A percentile compares a stretch with the other conserved stretches of the same genome.
Conservation (phyloP, 2,888 invertebrate species). For the Chymomyza procnemis region DNA sequence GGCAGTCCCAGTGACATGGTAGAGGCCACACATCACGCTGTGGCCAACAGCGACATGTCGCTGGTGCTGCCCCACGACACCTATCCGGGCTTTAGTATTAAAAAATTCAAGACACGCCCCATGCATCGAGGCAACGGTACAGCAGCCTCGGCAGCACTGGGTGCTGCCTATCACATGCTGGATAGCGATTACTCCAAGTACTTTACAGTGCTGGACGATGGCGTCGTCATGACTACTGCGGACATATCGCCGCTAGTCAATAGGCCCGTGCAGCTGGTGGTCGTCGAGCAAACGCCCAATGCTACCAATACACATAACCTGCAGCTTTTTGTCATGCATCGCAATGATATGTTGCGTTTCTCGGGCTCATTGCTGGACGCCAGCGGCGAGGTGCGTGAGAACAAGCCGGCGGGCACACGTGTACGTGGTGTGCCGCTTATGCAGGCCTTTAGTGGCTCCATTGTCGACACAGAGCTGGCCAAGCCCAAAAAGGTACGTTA, state of each 20-base stretch:
- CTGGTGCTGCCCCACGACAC: conserved; percentile 91
- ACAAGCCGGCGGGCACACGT: conserved; percentile 85
- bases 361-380: conserved; percentile 82
- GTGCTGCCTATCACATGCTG: conserved; percentile 81
- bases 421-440: conserved; percentile 86
- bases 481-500: conserved; percentile 83
- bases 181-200: conserved; percentile 90
- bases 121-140: conserved; percentile 40
- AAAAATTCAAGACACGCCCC: conserved; percentile 83
- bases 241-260: conserved; percentile 90
- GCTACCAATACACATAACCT: conserved; percentile 88
- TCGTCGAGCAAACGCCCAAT: conserved; percentile 89
- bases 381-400: conserved; percentile 87
- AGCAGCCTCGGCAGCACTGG: conserved; percentile 14
- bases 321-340: conserved; percentile 89
- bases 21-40: conserved; percentile 37
- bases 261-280: conserved; percentile 88
- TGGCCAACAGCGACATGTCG: conserved; percentile 73
- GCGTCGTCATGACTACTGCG: conserved; percentile 93
- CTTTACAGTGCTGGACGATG: conserved; percentile 92
- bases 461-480: conserved; percentile 54
- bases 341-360: conserved; percentile 89
- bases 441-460: conserved; percentile 83
- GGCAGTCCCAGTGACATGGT: conserved; percentile 54
- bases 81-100: conserved; percentile 92